phyloP scores from a whole-genome alignment of 2,113 vertebrate species.

The Chlamydotis undulata region DNA sequence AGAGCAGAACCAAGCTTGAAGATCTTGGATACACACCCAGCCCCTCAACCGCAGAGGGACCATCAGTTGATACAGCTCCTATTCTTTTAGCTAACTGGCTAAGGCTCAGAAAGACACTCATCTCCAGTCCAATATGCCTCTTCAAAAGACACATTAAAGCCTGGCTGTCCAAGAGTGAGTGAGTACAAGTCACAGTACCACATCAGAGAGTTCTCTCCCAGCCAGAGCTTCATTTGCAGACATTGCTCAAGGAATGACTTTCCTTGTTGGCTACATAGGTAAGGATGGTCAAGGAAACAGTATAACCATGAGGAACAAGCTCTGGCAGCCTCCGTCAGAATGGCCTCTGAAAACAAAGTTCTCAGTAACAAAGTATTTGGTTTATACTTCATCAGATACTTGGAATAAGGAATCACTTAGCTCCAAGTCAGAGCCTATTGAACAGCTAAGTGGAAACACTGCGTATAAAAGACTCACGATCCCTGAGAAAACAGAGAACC shows the following conservation, averaged over 20 bases:
- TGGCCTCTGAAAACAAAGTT: not conserved
- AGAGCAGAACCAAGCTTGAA: not conserved
- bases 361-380: not conserved
- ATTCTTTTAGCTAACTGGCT: not conserved
- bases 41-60: not conserved
- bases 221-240: not conserved
- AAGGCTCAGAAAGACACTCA: not conserved
- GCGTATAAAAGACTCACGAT: not conserved
- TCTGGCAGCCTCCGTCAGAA: not conserved
- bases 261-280: fast-evolving
- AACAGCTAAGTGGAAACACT: not conserved
- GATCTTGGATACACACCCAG: fast-evolving
- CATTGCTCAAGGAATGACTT: not conserved
- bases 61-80: not conserved
- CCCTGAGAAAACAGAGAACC: not conserved
- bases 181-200: not conserved
- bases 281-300: not conserved
- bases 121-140: fast-evolving
- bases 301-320: not conserved
- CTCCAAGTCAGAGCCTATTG: not conserved
- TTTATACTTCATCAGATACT: not conserved
- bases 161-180: not conserved
- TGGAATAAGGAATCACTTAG: not conserved
- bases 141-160: not conserved
- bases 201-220: not conserved